Base-by-base conservation (phyloP, 2,888 invertebrate species). In the Heliconius ismenius region DNA sequence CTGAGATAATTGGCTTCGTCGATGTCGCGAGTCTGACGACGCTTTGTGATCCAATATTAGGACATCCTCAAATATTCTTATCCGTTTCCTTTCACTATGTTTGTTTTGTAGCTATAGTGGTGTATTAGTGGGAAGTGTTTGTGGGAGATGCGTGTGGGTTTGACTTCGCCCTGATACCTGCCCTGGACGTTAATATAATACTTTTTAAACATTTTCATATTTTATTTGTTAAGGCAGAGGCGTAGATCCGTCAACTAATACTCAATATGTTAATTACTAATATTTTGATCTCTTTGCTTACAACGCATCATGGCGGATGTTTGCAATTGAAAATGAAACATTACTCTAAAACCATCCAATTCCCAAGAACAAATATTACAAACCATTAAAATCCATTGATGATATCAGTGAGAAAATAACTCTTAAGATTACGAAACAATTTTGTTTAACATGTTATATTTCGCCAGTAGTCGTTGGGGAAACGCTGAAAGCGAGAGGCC, bases 381-480 rank as follows among this genome's bases (percentile, higher is more conserved):
- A 58, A 1, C 36, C 43, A 73, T 18, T 70, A 70, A n/a, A n/a
- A 72, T 36, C 13, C 18, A 60, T 73, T 43, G 24, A 32, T 32
- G 10, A 32, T 43, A 75, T 63, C 62, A 62, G 18, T 49, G 68
- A 49, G 39, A 64, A 69, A 77, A 67, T 65, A 78, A 60, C 72
- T 70, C 49, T 63, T 28, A 60, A 75, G 26, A 75, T 79, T 79
- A 75, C 79, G 79, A 79, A 79, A 78, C 65, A 49, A 68, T 64
- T 75, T 77, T 83, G 81, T 84, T 86, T 88, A 89, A 86, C 86
- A 85, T 85, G 89, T 90, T 88, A 90, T 90, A 87, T 86, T 87
- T 86, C 84, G 90, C 87, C 85, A 88, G 87, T 82, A 84, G 82
- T 83, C 84, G 86, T 84, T 54, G 32, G 69, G 84, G 84, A 86